Evolutionary conservation across 2,888 invertebrate genomes (phyloP), one percentile per base, ranked within the genome.

Genomic region (Philonicus albiceps): DNA sequence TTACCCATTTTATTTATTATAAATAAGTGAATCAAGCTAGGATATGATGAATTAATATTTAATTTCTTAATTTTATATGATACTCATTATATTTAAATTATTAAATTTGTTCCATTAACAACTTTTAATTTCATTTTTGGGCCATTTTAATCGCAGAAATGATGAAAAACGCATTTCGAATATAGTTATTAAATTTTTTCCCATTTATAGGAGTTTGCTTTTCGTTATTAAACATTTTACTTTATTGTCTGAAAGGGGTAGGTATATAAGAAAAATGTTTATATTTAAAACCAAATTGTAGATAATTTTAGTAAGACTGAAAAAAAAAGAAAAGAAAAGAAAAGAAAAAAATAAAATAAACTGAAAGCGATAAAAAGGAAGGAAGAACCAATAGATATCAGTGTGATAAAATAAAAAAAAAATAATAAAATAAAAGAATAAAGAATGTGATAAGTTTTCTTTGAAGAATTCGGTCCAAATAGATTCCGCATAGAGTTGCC

Each of bases 401-500:
- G 81, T 81, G 81, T 81, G 81, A 81, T 81, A 81, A 64, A 55
- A 31, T n/a, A 31, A 3, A 31, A 3, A 31, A 31, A 31, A 31
- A 31, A 31, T 31, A 31, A n/a, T n/a, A n/a, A n/a, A n/a, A n/a
- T n/a, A n/a, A n/a, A n/a, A n/a, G n/a, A n/a, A n/a, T n/a, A 16
- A 81, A 81, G 55, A 30, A 31, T 30, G 81, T 81, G 64, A 74
- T 74, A 74, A 34, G 37, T 34, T 74, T 74, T n/a, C 16, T 31
- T 74, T 74, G 74, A 74, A 34, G 16, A 34, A 74, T 31, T 74
- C 34, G 37, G 37, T 64, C 64, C 37, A 74, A 74, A 34, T n/a
- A 74, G 37, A 74, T 74, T 74, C 74, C 74, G n/a, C 27, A 16
- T 31, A 81, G 53, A 80, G 81, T 81, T 81, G 81, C 81, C 81